phyloP scores from a whole-genome alignment of 2,113 vertebrate genomes.

The Odontesthes bonariensis region DNA sequence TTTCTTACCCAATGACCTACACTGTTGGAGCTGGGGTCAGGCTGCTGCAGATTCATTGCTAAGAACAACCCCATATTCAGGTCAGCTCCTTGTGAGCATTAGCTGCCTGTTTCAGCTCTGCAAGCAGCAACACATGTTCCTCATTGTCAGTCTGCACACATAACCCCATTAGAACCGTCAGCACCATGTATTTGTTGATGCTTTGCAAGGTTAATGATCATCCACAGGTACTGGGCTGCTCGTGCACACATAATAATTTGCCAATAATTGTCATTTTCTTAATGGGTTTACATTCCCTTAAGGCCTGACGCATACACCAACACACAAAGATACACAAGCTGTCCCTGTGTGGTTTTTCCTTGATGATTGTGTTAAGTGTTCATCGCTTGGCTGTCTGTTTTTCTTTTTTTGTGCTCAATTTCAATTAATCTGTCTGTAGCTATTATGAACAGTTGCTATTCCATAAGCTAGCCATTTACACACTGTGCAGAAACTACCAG shows the following conservation, averaged over 20 bases:
- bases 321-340: not conserved
- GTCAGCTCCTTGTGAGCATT: constrained; percentile 14
- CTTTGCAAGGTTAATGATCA: constrained; percentile 58
- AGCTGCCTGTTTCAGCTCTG: constrained; percentile 11
- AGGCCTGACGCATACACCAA: not conserved
- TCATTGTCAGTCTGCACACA: constrained; percentile 51
- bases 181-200: constrained; percentile 52
- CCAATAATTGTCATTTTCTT: constrained; percentile 61
- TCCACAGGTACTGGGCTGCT: constrained; percentile 49
- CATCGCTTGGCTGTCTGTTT: constrained; percentile 53
- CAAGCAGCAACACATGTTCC: constrained; percentile 10
- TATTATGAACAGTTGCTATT: constrained; percentile 71
- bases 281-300: constrained; percentile 33
- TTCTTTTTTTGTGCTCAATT: constrained; percentile 56
- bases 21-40: not conserved
- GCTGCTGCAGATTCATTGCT: not conserved
- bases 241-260: constrained; percentile 56
- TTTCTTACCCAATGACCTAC: not conserved
- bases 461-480: constrained; percentile 66
- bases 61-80: constrained; percentile 35
- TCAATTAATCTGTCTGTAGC: constrained; percentile 69
- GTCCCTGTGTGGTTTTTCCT: constrained; percentile 36
- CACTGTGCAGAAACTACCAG: constrained; percentile 45
- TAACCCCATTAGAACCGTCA: constrained; percentile 43
- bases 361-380: constrained; percentile 57